phyloP scores from a whole-genome alignment of 2,113 vertebrate genomes.

The Prunella himalayana region DNA sequence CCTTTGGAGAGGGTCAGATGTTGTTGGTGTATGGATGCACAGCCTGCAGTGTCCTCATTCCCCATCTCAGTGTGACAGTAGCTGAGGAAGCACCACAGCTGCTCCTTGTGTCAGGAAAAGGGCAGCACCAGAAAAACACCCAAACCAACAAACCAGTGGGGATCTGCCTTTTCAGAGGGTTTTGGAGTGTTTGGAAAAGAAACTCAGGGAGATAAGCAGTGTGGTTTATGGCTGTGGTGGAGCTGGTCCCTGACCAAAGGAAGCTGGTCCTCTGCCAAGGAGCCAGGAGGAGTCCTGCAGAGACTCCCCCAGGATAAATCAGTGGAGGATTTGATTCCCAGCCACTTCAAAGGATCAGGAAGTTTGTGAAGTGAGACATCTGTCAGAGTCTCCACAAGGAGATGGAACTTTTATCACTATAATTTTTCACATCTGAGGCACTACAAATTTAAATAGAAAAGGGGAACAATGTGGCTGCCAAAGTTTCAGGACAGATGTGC shows the following conservation, averaged over 20 bases:
- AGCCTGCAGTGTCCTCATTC: not conserved
- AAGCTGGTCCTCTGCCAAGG: not conserved
- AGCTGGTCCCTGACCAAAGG: not conserved
- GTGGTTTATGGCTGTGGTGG: not conserved
- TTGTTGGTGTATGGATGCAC: not conserved
- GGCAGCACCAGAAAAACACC: not conserved
- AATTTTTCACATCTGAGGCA: not conserved
- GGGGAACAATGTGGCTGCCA: not conserved
- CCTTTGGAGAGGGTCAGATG: not conserved
- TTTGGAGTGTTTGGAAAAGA: not conserved
- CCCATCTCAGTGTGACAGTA: not conserved
- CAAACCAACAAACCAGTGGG: too few relatives aligned
- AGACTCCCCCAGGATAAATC: not conserved
- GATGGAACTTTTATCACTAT: not conserved
- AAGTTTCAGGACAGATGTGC: not conserved
- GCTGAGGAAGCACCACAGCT: not conserved
- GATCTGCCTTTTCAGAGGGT: accelerated
- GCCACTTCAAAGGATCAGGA: not conserved
- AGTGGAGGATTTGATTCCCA: not conserved
- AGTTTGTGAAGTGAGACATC: not conserved
- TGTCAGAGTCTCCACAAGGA: not conserved
- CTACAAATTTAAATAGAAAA: not conserved
- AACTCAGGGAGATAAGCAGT: not conserved
- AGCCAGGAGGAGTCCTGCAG: not conserved
- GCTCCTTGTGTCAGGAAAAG: not conserved